Percentiles rank a stretch among this genome's conserved stretches.
Evolutionary conservation across 2,888 invertebrate genomes (phyloP).

Genomic region (Synanthedon vespiformis): DNA sequence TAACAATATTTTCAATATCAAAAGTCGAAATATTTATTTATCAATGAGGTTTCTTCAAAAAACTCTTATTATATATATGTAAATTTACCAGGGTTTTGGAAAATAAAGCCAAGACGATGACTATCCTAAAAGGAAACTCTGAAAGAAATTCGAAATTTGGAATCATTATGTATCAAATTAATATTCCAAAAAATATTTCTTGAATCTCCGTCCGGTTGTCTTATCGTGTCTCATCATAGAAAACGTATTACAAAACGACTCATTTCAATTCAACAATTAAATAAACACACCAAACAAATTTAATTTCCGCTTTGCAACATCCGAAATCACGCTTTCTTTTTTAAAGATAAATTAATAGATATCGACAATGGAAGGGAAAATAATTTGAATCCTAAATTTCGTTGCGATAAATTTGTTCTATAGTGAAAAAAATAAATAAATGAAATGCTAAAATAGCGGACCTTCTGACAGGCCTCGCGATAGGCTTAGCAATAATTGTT

Average conservation of each 20-base stretch:
- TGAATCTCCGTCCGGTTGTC: too few species aligned
- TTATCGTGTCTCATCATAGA: too few species aligned
- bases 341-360: neutral
- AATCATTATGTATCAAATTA: too few species aligned
- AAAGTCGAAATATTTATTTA: too few species aligned
- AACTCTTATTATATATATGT: too few species aligned
- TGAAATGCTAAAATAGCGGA: neutral
- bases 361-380: neutral
- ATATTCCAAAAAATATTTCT: too few species aligned
- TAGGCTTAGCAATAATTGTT: constrained; percentile 4
- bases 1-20: too few species aligned
- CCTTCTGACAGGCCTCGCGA: neutral
- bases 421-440: neutral
- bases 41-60: too few species aligned
- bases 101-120: too few species aligned
- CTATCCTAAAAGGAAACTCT: too few species aligned
- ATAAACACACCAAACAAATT: constrained; percentile 2
- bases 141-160: too few species aligned
- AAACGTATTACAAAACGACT: neutral
- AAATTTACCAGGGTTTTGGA: too few species aligned
- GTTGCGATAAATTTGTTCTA: neutral
- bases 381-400: neutral
- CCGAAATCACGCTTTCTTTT: constrained; percentile 5
- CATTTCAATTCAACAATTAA: constrained; percentile 4
- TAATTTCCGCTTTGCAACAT: constrained; percentile 2